Conservation (phyloP, 2,113 vertebrate species). For the Orthonyx spaldingii region DNA sequence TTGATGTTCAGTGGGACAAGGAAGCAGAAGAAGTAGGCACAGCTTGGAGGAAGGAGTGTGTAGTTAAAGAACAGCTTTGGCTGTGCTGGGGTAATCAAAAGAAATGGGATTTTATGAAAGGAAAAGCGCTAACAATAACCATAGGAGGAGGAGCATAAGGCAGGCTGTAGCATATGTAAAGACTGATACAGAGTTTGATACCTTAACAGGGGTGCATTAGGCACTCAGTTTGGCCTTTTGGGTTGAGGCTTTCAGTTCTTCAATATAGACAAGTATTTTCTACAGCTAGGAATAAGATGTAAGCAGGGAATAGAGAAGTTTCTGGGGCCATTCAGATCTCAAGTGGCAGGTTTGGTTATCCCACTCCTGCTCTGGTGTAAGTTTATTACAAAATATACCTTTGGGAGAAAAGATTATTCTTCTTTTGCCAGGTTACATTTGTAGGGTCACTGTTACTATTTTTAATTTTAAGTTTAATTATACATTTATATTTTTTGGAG, state of each 20-base stretch:
- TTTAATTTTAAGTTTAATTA: neutral
- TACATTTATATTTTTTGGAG: neutral
- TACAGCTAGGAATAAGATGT: neutral
- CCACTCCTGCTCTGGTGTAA: neutral
- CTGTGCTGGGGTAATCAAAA: neutral
- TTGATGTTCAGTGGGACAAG: neutral
- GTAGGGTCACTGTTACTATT: neutral
- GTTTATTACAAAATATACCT: neutral
- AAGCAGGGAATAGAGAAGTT: neutral
- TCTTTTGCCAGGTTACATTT: neutral
- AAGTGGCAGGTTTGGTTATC: neutral
- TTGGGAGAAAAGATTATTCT: neutral
- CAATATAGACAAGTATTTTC: neutral
- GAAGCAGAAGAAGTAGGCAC: neutral
- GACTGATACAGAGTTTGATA: neutral
- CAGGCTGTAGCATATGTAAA: neutral
- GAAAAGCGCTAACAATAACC: neutral
- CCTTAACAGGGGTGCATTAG: neutral
- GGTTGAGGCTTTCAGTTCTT: neutral
- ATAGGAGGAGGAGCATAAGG: neutral
- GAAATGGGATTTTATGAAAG: neutral
- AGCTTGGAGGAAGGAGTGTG: neutral
- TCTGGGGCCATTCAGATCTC: neutral
- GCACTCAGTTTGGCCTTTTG: neutral
- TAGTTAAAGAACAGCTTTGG: neutral